phyloP scores from a whole-genome alignment of 2,888 invertebrate species.

The Epiperipatus broadwayi region DNA sequence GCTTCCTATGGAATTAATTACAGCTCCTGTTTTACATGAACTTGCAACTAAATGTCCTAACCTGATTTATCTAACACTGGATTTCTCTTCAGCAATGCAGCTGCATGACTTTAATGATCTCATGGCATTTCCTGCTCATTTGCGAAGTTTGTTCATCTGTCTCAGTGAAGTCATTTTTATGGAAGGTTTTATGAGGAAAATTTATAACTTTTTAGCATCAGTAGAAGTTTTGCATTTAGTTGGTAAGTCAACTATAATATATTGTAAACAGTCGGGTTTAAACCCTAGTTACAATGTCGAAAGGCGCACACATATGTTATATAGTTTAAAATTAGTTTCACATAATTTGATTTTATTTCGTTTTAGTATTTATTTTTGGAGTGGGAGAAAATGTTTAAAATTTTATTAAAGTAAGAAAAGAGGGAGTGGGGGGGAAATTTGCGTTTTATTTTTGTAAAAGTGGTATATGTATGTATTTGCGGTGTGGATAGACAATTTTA shows the following conservation, averaged over 20 bases:
- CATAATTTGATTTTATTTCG: no score
- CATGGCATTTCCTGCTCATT: slow-evolving; percentile 92
- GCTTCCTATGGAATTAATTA: slow-evolving; percentile 84
- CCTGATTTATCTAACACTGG: slow-evolving; percentile 81
- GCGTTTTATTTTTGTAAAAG: no score
- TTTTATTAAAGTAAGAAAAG: no score
- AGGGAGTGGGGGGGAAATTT: no score
- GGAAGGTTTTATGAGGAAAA: slow-evolving; percentile 99
- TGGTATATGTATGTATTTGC: no score
- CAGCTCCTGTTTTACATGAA: slow-evolving; percentile 88
- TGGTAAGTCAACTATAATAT: slow-evolving; percentile 36
- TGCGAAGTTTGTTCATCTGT: slow-evolving; percentile 85
- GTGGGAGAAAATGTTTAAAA: no score
- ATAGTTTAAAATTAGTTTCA: slow-evolving; percentile 11
- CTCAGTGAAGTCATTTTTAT: slow-evolving; percentile 98
- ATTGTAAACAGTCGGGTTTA: no score
- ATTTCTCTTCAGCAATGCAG: slow-evolving; percentile 97
- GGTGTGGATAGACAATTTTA: background rate
- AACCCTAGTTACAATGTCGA: no score
- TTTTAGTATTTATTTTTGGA: no score
- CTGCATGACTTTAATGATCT: slow-evolving; percentile 97
- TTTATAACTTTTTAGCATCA: slow-evolving; percentile 97
- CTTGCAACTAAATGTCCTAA: slow-evolving; percentile 88
- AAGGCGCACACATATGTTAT: no score
- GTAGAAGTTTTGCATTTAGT: slow-evolving; percentile 89